Base-by-base conservation (phyloP, 2,888 invertebrate genomes). In the Polymixis flavicincta region DNA sequence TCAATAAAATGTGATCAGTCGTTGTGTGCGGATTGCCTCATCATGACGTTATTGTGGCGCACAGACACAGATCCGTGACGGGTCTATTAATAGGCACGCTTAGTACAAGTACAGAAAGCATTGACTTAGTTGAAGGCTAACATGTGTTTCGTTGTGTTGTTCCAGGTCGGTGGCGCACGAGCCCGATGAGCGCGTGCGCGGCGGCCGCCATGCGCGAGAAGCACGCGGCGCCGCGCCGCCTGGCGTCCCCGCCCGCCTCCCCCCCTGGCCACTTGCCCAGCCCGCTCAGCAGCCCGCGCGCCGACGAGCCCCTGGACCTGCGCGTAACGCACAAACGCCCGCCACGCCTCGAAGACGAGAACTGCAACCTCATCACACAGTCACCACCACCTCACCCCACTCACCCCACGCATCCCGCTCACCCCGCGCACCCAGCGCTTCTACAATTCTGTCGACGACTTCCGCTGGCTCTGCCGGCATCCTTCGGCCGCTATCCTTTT, bases 191-290 rank as follows among this genome's bases (percentile, higher is more conserved):
- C 97, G 97, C 97, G 97, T 97, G 97, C 97, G 97, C 97, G 96
- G 97, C 97, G 95, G 97, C 97, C 96, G 97, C 95, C 95, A 96
- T 97, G 97, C 98, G 98, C 97, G 98, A 98, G 97, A 98, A 99
- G 97, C 98, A 98, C 97, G 98, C 98, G 94, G 98, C 98, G 93
- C 98, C 98, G 94, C 97, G 98, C 96, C 98, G 98, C 97, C 98
- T 98, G 98, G 97, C 93, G 96, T 97, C 92, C 90, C 96, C 93
- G 86, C 95, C 93, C 85, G 88, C 97, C 92, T 96, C 96, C 71
- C 95, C 95, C 64, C 93, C 88, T 80, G 94, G 94, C 76, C 93
- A 88, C 81, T 89, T 97, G 96, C 85, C 94, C 97, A 92, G 97
- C 97, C 89, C 97, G 89, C 93, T 97, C 88, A 91, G 96, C 94